Conservation (phyloP, 1,140 invertebrate genomes). For the Himalopsyche phryganea region DNA sequence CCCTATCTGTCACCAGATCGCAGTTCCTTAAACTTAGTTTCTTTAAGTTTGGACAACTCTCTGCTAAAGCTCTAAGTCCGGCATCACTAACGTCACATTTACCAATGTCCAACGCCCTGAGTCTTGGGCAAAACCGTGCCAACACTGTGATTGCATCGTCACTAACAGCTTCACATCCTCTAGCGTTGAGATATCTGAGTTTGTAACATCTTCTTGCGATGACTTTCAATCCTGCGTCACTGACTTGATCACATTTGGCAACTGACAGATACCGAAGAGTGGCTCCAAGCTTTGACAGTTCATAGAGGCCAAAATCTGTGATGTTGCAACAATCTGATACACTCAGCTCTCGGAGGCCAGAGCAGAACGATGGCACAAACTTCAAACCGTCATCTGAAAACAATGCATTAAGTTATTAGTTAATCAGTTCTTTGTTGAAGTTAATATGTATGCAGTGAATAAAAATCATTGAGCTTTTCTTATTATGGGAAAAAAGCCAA, state of each 20-base stretch:
- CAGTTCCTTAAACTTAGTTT: constrained; percentile 87
- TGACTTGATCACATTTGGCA: constrained; percentile 83
- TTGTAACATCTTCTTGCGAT: constrained; percentile 86
- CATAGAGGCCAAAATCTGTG: constrained; percentile 88
- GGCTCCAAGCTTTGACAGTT: constrained; percentile 81
- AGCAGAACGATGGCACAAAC: constrained; percentile 82
- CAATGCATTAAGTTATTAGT: too few species aligned
- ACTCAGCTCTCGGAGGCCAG: constrained; percentile 77
- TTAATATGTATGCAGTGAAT: too few species aligned
- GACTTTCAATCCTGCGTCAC: constrained; percentile 82
- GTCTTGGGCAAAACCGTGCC: constrained; percentile 75
- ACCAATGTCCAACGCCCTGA: constrained; percentile 83
- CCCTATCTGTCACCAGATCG: constrained; percentile 82
- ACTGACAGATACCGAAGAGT: constrained; percentile 81
- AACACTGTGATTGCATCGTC: constrained; percentile 83
- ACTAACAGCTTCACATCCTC: constrained; percentile 88
- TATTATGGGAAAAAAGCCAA: too few species aligned
- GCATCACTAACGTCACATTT: constrained; percentile 90
- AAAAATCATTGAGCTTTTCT: too few species aligned
- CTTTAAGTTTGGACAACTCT: constrained; percentile 85
- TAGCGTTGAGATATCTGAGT: constrained; percentile 82
- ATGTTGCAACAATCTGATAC: constrained; percentile 86
- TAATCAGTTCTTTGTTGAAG: too few species aligned
- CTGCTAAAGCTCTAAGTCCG: constrained; percentile 77
- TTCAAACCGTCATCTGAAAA: constrained; percentile 69